These are phyloP conservation scores for Tolypeutes matacus DNA, from an alignment of 2,797 vertebrate species.

Conservation along the genomic window DNA sequence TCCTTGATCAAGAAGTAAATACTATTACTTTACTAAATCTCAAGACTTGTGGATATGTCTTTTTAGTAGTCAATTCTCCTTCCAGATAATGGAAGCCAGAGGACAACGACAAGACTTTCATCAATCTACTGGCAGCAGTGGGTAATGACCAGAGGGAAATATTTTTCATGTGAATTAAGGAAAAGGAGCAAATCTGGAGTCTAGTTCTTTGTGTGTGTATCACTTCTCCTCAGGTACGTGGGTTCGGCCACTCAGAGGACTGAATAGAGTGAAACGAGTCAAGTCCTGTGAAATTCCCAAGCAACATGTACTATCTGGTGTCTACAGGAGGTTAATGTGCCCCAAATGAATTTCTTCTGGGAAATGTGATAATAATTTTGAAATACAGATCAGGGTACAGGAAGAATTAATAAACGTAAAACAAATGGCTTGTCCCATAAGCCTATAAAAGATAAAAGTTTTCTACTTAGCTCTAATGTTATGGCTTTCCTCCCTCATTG, in stretches of 20 bases:
- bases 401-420: too few relatives aligned
- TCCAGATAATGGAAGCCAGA: neutral
- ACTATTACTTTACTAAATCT: neutral
- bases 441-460: neutral
- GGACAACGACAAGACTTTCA: neutral
- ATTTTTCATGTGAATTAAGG: neutral
- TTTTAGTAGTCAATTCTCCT: neutral
- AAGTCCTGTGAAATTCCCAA: neutral
- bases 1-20: neutral
- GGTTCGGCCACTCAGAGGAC: neutral
- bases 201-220: accelerated
- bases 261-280: neutral
- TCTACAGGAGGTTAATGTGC: neutral
- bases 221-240: neutral
- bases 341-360: too few relatives aligned
- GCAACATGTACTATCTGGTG: neutral
- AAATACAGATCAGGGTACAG: too few relatives aligned
- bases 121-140: too few relatives aligned
- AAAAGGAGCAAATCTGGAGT: accelerated
- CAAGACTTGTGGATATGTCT: neutral
- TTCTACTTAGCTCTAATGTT: neutral
- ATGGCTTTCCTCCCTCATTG: neutral
- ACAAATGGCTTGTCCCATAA: neutral
- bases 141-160: accelerated
- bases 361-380: neutral